These are phyloP conservation scores for Caenorhabditis imperialis DNA, from an alignment of 2,888 invertebrate species.

Conservation along the genomic window DNA sequence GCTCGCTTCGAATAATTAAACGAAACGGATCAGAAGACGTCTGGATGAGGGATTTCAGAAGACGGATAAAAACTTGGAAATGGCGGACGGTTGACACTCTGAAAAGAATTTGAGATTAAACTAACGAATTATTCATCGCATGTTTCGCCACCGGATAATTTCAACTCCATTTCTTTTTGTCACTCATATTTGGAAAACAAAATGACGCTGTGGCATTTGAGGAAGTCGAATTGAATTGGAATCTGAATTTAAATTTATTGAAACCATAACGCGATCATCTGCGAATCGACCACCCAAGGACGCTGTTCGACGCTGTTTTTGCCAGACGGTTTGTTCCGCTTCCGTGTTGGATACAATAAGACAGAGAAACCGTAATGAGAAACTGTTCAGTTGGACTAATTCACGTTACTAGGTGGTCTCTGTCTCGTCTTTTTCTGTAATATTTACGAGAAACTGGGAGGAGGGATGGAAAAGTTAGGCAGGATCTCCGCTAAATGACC, in stretches of 20 bases:
- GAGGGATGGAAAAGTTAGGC: too few relatives aligned
- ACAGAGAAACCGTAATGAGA: slow-evolving; percentile 22
- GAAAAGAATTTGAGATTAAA: slow-evolving; percentile 20
- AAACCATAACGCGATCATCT: too few relatives aligned
- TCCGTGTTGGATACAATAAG: slow-evolving; percentile 20
- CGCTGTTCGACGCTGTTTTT: slow-evolving; percentile 25
- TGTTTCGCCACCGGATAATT: slow-evolving; percentile 14
- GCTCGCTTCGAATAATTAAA: not conserved
- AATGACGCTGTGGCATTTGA: too few relatives aligned
- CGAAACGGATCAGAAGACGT: not conserved
- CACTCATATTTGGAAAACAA: too few relatives aligned
- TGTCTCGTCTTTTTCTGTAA: too few relatives aligned
- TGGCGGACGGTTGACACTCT: slow-evolving; percentile 16
- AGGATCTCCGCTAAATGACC: slow-evolving; percentile 24
- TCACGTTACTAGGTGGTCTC: not conserved
- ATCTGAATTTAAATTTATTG: too few relatives aligned
- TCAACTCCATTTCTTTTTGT: too few relatives aligned
- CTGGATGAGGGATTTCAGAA: not conserved
- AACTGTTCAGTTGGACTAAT: slow-evolving; percentile 43
- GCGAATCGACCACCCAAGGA: slow-evolving; percentile 12
- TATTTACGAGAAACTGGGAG: too few relatives aligned
- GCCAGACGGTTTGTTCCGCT: slow-evolving; percentile 22
- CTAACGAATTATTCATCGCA: slow-evolving; percentile 12
- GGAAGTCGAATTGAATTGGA: too few relatives aligned
- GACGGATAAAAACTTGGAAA: not conserved